phyloP scores from a whole-genome alignment of 2,797 vertebrate genomes.

The Centropyge bicolor region DNA sequence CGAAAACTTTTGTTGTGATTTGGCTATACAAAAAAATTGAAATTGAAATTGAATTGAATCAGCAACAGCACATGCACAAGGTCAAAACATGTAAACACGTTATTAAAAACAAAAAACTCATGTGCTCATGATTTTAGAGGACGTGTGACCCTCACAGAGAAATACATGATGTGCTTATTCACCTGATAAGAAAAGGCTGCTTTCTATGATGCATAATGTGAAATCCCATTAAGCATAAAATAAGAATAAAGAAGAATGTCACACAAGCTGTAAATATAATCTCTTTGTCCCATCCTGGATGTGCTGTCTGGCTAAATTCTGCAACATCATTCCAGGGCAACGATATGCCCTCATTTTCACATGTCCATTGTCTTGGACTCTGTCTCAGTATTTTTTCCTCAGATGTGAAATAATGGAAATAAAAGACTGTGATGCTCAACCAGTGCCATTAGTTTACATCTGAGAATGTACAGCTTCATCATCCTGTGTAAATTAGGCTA shows the following conservation, averaged over 20 bases:
- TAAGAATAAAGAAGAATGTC: not conserved
- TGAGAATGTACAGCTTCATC: conserved; percentile 39
- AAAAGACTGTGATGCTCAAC: conserved; percentile 6
- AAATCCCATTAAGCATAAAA: no score
- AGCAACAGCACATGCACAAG: no score
- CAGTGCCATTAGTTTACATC: conserved; percentile 30
- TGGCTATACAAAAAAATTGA: no score
- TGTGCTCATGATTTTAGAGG: not conserved
- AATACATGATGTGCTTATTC: no score
- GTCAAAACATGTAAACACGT: no score
- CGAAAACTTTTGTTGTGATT: no score
- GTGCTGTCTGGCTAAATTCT: not conserved
- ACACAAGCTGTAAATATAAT: not conserved
- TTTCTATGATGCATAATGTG: no score
- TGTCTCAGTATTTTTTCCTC: not conserved
- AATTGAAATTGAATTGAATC: no score
- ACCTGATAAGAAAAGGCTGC: no score
- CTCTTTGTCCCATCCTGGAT: not conserved
- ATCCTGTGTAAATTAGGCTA: conserved; percentile 35
- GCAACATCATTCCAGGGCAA: not conserved
- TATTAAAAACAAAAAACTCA: no score
- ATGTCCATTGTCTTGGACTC: not conserved
- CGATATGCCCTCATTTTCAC: not conserved
- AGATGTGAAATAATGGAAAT: conserved; percentile 3
- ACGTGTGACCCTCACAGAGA: no score